phyloP scores from a whole-genome alignment of 2,113 vertebrate genomes.

The Mormyrus iriodes region DNA sequence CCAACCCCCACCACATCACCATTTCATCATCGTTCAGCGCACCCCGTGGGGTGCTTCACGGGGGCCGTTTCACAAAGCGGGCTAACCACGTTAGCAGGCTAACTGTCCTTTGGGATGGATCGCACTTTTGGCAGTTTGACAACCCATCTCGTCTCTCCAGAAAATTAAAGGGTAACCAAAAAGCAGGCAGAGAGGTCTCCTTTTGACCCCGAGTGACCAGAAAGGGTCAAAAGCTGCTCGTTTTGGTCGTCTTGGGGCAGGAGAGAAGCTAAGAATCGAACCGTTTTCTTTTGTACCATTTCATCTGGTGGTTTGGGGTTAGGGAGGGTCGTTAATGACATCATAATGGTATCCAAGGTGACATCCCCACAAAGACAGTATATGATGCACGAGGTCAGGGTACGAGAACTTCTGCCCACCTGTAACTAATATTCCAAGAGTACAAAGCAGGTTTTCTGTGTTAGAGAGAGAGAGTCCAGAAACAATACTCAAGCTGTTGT shows the following conservation, averaged over 20 bases:
- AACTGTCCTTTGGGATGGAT: background rate
- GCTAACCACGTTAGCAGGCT: background rate
- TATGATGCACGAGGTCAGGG: background rate
- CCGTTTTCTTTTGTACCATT: background rate
- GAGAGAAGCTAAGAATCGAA: background rate
- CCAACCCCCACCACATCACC: background rate
- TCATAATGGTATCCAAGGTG: background rate
- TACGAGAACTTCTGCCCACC: background rate
- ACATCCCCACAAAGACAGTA: background rate
- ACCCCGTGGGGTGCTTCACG: background rate
- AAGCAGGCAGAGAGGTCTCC: background rate
- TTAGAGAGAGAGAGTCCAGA: background rate
- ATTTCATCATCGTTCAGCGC: background rate
- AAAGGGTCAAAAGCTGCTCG: background rate
- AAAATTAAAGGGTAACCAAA: background rate
- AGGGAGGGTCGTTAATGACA: background rate
- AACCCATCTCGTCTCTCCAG: background rate
- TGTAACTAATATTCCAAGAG: background rate
- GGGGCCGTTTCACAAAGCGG: background rate
- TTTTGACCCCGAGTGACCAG: background rate
- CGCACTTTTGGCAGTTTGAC: background rate
- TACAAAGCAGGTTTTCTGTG: background rate
- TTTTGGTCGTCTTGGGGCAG: background rate
- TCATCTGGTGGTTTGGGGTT: background rate
- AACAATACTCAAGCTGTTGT: background rate